These are phyloP conservation scores for Tetraneura akinire DNA, from an alignment of 1,140 invertebrate genomes.

Conservation along the genomic window DNA sequence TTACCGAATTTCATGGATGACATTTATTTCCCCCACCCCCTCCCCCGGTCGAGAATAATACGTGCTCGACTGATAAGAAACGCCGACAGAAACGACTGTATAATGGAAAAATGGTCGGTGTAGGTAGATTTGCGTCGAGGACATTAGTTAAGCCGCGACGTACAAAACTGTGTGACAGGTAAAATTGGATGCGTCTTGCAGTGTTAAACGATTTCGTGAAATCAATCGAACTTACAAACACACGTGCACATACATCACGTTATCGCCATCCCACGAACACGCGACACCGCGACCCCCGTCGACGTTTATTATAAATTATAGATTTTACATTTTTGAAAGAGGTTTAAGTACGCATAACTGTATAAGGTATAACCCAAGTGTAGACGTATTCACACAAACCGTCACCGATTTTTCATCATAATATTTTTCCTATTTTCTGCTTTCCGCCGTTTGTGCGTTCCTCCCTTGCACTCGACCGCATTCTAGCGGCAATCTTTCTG, in stretches of 20 bases:
- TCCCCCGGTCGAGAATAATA: too few species aligned
- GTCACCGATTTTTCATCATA: not conserved
- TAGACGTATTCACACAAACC: not conserved
- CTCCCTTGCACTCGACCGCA: not conserved
- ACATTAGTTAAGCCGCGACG: not conserved
- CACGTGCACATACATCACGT: not conserved
- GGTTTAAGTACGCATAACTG: too few species aligned
- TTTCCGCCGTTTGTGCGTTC: not conserved
- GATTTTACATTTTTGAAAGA: constrained; percentile 21
- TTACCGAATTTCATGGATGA: too few species aligned
- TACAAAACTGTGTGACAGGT: not conserved
- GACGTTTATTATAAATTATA: constrained; percentile 22
- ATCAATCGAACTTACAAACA: not conserved
- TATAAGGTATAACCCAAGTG: too few species aligned
- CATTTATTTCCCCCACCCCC: too few species aligned
- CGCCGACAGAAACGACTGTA: too few species aligned
- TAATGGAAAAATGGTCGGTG: not conserved
- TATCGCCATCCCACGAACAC: not conserved
- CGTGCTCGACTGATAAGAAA: too few species aligned
- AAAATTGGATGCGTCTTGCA: not conserved
- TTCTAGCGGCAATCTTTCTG: not conserved
- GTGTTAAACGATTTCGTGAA: not conserved
- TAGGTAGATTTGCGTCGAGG: not conserved
- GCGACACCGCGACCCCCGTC: not conserved
- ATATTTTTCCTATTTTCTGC: not conserved